Evolutionary conservation across 2,888 invertebrate genomes (phyloP).

Genomic region (Galeruca laticollis): DNA sequence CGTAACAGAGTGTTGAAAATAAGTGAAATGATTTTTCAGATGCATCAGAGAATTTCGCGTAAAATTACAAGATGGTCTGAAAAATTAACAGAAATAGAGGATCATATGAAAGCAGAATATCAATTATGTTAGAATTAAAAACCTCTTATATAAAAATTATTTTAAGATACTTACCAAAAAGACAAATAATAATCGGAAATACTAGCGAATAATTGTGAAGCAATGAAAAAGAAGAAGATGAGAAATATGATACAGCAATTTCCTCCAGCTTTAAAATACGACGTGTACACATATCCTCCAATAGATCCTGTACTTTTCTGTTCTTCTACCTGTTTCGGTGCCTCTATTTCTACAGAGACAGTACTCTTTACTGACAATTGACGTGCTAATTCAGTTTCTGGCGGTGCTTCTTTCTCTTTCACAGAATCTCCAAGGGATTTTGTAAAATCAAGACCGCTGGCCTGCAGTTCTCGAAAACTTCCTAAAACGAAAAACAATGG

Average conservation of each 20-base stretch:
- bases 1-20: too few relatives aligned
- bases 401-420: slow-evolving; percentile 63
- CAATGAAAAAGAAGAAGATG: slow-evolving; percentile 74
- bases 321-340: slow-evolving; percentile 69
- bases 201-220: slow-evolving; percentile 82
- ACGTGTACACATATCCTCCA: slow-evolving; percentile 71
- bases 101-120: too few relatives aligned
- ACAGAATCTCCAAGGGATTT: slow-evolving; percentile 72
- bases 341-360: slow-evolving; percentile 64
- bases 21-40: too few relatives aligned
- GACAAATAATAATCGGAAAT: slow-evolving; percentile 86
- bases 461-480: slow-evolving; percentile 78
- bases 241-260: slow-evolving; percentile 74
- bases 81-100: too few relatives aligned
- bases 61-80: too few relatives aligned
- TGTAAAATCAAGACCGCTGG: slow-evolving; percentile 83
- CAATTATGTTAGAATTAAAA: too few relatives aligned
- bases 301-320: slow-evolving; percentile 73
- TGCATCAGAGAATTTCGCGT: too few relatives aligned
- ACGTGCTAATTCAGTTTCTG: slow-evolving; percentile 53
- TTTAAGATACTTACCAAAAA: slow-evolving; percentile 72
- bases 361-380: slow-evolving; percentile 71
- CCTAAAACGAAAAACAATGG: slow-evolving; percentile 42
- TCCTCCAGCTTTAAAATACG: slow-evolving; percentile 82
- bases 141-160: too few relatives aligned